Base-by-base conservation (phyloP, 2,888 invertebrate genomes). In the Emmelina monodactyla region DNA sequence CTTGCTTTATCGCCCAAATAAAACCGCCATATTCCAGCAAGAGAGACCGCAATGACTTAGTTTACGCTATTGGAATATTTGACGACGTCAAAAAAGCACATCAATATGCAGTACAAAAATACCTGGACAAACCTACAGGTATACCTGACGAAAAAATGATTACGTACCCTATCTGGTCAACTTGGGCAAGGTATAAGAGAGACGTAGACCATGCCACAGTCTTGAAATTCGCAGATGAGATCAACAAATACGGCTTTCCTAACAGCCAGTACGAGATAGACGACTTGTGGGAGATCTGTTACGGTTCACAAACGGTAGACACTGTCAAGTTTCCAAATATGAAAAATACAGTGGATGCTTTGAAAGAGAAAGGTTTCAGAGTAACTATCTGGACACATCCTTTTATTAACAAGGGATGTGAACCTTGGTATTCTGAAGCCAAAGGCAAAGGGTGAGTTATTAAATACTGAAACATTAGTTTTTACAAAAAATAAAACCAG, bases 341-440 rank as follows among this genome's bases (percentile, higher is more conserved):
- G 12, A 80, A 72, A 7, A 55, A 71, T 12, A 82, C 91, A 2
- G 82, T 88, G 0, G 55, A 70, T 11, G 66, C 82, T 14, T 58
- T 94, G 1, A 87, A 88, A 48, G 57, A 57, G 0, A 55, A 84
- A 46, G 88, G 88, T 0, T 91, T 88, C 55, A 82, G 89, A 1
- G 88, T 91, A 0, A 90, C 92, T 0, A 68, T 94, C 2, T 94
- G 94, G 93, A 82, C 88, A 11, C 93, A 94, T 82, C 94, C 94
- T 0, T 94, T 94, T 51, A 88, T 93, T 12, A 91, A 93, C 53
- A 78, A 73, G 36, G 84, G 84, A 35, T 92, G 92, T 50, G 76
- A 82, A 2, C 80, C 82, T 1, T 82, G 82, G 49, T 87, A 85
- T 43, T 53, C 79, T 0, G 72, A 83, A 16, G 87, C 87, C 6